Conservation (phyloP, 2,888 invertebrate species). For the Quadroppia sp. region DNA sequence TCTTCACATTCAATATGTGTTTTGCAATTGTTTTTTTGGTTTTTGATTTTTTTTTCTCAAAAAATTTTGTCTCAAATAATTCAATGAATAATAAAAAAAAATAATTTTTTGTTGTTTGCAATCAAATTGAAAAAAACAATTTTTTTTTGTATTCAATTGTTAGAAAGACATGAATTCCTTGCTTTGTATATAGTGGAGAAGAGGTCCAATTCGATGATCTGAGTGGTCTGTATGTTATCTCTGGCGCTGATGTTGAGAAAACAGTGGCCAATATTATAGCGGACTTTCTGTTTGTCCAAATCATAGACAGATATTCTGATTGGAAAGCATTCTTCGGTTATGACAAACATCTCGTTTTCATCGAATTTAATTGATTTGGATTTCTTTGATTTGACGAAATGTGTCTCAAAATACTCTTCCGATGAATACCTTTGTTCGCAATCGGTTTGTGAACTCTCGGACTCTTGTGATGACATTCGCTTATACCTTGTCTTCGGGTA, state of each 20-base stretch:
- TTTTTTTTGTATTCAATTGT: too few relatives aligned
- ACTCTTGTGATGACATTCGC: too few relatives aligned
- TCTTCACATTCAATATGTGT: too few relatives aligned
- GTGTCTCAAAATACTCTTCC: conserved; percentile 1
- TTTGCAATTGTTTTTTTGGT: too few relatives aligned
- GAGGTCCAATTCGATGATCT: conserved; percentile 18
- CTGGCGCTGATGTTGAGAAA: not conserved
- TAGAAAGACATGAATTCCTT: not conserved
- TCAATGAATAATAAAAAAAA: too few relatives aligned
- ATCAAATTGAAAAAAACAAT: too few relatives aligned
- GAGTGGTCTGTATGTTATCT: conserved; percentile 5
- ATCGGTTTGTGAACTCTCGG: not conserved
- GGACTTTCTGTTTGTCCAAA: not conserved
- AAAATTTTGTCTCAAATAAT: too few relatives aligned
- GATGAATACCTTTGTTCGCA: not conserved
- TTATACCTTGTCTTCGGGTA: not conserved
- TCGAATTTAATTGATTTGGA: not conserved
- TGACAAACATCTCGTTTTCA: not conserved
- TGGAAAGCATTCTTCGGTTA: not conserved
- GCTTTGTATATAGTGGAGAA: not conserved
- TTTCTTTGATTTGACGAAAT: not conserved
- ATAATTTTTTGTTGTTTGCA: too few relatives aligned
- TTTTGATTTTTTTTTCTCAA: too few relatives aligned
- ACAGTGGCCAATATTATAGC: conserved; percentile 9
- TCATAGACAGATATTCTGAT: conserved; percentile 2